phyloP scores from a whole-genome alignment of 2,888 invertebrate species.

The Drosophila limbata region DNA sequence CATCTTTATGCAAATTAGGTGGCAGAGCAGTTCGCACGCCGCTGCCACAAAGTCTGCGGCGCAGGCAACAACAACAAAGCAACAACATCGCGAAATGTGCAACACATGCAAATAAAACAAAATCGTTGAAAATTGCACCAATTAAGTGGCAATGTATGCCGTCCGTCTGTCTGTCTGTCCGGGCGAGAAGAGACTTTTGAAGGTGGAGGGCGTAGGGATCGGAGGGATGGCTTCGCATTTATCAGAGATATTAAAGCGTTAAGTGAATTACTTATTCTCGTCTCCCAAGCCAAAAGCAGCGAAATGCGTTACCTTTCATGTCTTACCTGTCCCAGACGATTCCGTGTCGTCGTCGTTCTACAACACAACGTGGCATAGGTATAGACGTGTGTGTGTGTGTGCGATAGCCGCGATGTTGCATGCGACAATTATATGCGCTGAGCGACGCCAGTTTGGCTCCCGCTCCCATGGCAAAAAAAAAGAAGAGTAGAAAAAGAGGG shows the following conservation, averaged over 20 bases:
- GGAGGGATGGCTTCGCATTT: constrained; percentile 67
- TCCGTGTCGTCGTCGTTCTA: constrained; percentile 39
- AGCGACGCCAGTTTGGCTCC: constrained; percentile 79
- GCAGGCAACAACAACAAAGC: constrained; percentile 3
- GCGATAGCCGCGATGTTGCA: constrained; percentile 78
- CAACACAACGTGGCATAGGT: constrained; percentile 19
- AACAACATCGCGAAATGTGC: neutral
- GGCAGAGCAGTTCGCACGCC: constrained; percentile 64
- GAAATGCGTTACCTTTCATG: constrained; percentile 82
- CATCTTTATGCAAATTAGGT: constrained; percentile 69
- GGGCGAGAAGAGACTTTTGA: neutral
- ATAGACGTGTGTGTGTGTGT: constrained; percentile 26
- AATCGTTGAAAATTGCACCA: constrained; percentile 80
- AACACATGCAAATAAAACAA: constrained; percentile 72
- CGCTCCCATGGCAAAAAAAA: constrained; percentile 64
- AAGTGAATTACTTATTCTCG: constrained; percentile 82
- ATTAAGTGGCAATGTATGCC: constrained; percentile 74
- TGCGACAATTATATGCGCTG: constrained; percentile 78
- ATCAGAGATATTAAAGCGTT: constrained; percentile 83
- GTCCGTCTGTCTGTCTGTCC: constrained; percentile 4
- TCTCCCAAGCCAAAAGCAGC: constrained; percentile 22
- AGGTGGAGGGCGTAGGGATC: neutral
- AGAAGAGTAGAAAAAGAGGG: constrained; percentile 1
- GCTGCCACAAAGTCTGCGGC: constrained; percentile 75
- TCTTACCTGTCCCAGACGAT: constrained; percentile 65